A percentile compares a stretch with the other conserved stretches of the same genome.
These are phyloP conservation scores for Tethea ocularis DNA, from an alignment of 2,888 invertebrate species.

Conservation along the genomic window DNA sequence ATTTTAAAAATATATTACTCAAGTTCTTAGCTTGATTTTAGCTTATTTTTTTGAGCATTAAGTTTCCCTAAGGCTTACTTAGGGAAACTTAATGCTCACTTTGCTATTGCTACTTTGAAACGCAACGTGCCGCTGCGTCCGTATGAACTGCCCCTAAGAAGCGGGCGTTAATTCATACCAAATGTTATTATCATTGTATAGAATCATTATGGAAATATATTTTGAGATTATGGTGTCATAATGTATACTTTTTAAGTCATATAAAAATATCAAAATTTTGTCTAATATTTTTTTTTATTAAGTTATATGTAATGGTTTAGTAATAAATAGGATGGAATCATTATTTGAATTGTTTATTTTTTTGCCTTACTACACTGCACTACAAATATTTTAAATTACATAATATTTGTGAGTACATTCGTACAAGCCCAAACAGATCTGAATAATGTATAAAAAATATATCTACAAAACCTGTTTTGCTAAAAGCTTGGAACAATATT, in stretches of 20 bases:
- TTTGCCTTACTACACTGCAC: background rate
- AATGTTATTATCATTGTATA: slow-evolving; percentile 63
- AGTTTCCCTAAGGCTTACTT: no score
- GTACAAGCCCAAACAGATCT: no score
- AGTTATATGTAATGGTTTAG: slow-evolving; percentile 72
- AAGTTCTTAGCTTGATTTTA: background rate
- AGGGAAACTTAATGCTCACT: background rate
- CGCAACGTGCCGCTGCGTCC: slow-evolving; percentile 8
- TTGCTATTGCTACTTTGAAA: slow-evolving; percentile 6
- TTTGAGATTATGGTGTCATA: slow-evolving; percentile 74
- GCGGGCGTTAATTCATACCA: slow-evolving; percentile 33
- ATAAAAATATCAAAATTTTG: slow-evolving; percentile 44
- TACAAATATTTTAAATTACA: no score
- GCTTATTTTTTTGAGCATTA: no score
- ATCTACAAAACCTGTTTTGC: no score
- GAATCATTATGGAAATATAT: slow-evolving; percentile 57
- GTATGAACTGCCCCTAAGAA: background rate
- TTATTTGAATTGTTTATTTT: slow-evolving; percentile 32
- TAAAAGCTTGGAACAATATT: no score
- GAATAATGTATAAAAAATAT: no score
- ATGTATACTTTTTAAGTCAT: slow-evolving; percentile 46
- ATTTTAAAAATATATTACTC: background rate
- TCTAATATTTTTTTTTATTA: slow-evolving; percentile 62
- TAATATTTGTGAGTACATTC: no score
- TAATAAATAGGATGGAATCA: slow-evolving; percentile 67